Evolutionary conservation across 1,140 invertebrate species (phyloP).

Genomic region (Parapsyche elsis): DNA sequence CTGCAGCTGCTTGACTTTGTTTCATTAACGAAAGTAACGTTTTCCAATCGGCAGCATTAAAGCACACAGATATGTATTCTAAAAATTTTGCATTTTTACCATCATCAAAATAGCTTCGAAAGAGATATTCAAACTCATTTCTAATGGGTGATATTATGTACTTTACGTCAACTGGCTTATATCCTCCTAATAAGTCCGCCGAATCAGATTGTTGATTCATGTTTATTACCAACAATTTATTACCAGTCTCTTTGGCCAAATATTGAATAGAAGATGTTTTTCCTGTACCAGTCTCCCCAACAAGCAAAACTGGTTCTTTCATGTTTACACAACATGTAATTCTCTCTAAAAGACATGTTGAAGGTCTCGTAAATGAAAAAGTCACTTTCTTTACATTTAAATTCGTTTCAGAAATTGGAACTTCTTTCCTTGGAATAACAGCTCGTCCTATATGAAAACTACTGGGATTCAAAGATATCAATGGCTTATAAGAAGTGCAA

Average conservation of each 20-base stretch:
- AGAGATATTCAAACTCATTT: conserved; percentile 86
- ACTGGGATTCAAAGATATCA: conserved; percentile 67
- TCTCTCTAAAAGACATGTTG: conserved; percentile 85
- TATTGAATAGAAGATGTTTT: conserved; percentile 98
- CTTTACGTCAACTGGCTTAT: conserved; percentile 94
- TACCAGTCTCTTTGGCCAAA: conserved; percentile 84
- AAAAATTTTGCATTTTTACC: conserved; percentile 89
- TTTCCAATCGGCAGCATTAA: conserved; percentile 77
- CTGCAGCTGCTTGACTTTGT: conserved; percentile 76
- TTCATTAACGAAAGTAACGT: conserved; percentile 81
- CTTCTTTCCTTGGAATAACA: conserved; percentile 62
- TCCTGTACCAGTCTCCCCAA: conserved; percentile 98
- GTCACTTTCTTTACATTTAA: conserved; percentile 67
- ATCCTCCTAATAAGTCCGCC: conserved; percentile 95
- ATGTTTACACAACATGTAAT: conserved; percentile 84
- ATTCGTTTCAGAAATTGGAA: conserved; percentile 61
- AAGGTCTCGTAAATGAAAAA: conserved; percentile 85
- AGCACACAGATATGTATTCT: conserved; percentile 80
- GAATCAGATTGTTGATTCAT: conserved; percentile 99
- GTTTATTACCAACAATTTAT: conserved; percentile 95
- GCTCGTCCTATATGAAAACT: conserved; percentile 64
- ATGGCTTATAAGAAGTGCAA: conserved; percentile 82
- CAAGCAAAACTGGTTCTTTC: conserved; percentile 92
- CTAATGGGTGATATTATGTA: conserved; percentile 84
- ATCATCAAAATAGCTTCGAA: conserved; percentile 81